phyloP scores from a whole-genome alignment of 2,797 vertebrate genomes.

The Melanotaenia nigrans region DNA sequence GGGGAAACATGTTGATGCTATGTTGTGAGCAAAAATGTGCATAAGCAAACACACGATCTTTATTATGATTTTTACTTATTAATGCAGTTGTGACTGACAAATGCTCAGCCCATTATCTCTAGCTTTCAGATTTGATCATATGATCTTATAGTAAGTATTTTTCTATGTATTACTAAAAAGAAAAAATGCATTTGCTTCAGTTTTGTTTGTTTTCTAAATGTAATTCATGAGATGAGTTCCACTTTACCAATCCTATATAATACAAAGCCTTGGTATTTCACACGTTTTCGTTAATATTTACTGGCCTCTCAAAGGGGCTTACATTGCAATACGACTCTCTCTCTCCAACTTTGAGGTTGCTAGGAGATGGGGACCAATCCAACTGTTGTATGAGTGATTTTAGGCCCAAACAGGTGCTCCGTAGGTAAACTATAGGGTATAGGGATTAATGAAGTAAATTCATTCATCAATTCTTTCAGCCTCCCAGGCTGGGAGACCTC shows the following conservation, averaged over 20 bases:
- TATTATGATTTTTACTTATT: neutral
- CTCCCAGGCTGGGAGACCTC: too few relatives aligned
- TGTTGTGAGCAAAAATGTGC: neutral
- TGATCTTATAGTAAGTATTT: neutral
- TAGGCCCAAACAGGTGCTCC: neutral
- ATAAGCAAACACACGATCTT: constrained; percentile 14
- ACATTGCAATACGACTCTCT: neutral
- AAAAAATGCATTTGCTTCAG: neutral
- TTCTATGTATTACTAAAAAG: too few relatives aligned
- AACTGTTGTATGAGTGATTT: neutral
- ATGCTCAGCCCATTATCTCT: neutral
- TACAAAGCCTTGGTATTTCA: too few relatives aligned
- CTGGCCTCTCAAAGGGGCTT: too few relatives aligned
- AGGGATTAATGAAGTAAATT: too few relatives aligned
- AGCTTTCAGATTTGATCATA: neutral
- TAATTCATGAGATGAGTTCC: neutral
- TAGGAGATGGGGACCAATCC: too few relatives aligned
- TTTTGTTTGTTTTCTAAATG: neutral
- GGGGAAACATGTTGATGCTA: neutral
- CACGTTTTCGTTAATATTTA: too few relatives aligned
- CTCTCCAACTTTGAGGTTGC: neutral
- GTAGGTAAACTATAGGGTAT: neutral
- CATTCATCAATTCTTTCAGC: too few relatives aligned
- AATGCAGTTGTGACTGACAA: neutral
- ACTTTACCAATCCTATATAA: neutral